Evolutionary conservation across 2,888 invertebrate genomes (phyloP), one percentile per base, ranked within the genome.

Genomic region (Pollenia angustigena): DNA sequence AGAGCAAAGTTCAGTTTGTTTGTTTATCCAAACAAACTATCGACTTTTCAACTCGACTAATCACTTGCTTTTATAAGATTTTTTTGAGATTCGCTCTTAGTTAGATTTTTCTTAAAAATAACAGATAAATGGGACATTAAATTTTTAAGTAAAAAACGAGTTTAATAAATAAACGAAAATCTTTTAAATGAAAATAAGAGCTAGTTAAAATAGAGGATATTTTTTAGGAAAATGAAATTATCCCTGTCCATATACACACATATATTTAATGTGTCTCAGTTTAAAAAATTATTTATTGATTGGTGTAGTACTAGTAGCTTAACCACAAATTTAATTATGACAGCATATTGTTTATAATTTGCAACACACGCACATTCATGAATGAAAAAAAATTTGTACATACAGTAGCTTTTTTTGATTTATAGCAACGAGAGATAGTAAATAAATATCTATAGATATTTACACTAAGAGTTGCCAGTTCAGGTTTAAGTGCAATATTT

Each of bases 311-410:
- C 11, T 46, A 80, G 69, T 48, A 60, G 72, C 84, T 81, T 81
- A 81, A 87, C 84, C 87, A 52, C 87, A 84, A 87, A 84, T 87
- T 84, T 68, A 87, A 87, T 87, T 84, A 87, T 87, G 81, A 71
- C 72, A 72, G 62, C 82, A 82, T 86, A 86, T 82, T 86, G 79
- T 78, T 83, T 32, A 56, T 71, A 76, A 66, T 74, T 56, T 72
- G 18, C 18, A 11, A 40, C 46, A 71, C 60, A 80, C 4, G 16
- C 69, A 48, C 42, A 60, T 16, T 23, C n/a, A 23, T 50, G 1
- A 32, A 32, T 32, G 6, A 32, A 32, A 32, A 32, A 32, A 32
- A 32, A 14, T n/a, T 0, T n/a, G n/a, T n/a, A 52, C 52, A 14
- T 12, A 52, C 12, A 56, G 6, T 56, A 11, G 56, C 7, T 6